phyloP scores from a whole-genome alignment of 2,888 invertebrate genomes.

The Himalopsyche anomala region DNA sequence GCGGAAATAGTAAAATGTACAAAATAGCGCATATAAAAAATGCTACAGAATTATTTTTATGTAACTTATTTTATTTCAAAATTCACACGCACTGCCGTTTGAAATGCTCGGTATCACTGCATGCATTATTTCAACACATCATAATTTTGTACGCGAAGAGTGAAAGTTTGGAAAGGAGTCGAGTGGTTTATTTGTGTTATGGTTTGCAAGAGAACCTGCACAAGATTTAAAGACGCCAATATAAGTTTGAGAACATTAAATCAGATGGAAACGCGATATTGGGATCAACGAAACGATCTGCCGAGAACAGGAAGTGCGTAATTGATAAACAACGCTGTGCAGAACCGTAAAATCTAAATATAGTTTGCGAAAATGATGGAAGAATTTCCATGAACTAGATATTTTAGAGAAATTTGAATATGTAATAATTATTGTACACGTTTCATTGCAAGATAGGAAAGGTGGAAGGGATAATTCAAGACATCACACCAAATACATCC shows the following conservation, averaged over 20 bases:
- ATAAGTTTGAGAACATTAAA: slow-evolving; percentile 6
- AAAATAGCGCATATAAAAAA: too few species aligned
- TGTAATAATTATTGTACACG: too few species aligned
- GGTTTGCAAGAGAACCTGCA: not conserved
- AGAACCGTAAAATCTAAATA: slow-evolving; percentile 3
- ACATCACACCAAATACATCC: too few species aligned
- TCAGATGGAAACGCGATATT: slow-evolving; percentile 28
- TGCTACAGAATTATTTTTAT: too few species aligned
- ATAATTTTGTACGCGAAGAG: not conserved
- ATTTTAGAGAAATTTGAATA: too few species aligned
- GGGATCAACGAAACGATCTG: not conserved
- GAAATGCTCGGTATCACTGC: not conserved
- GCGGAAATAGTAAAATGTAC: too few species aligned
- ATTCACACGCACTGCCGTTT: not conserved
- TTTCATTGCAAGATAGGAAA: too few species aligned
- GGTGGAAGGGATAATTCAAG: too few species aligned
- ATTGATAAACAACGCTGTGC: slow-evolving; percentile 13
- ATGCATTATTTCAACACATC: not conserved
- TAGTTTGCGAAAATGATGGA: not conserved
- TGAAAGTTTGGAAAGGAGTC: slow-evolving; percentile 27
- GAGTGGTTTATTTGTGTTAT: not conserved
- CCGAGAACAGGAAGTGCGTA: slow-evolving; percentile 2
- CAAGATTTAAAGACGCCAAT: not conserved
- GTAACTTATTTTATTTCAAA: not conserved
- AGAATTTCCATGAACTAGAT: not conserved